Evolutionary conservation across 2,888 invertebrate species (phyloP).

Genomic region (Galerucella nymphaeae): DNA sequence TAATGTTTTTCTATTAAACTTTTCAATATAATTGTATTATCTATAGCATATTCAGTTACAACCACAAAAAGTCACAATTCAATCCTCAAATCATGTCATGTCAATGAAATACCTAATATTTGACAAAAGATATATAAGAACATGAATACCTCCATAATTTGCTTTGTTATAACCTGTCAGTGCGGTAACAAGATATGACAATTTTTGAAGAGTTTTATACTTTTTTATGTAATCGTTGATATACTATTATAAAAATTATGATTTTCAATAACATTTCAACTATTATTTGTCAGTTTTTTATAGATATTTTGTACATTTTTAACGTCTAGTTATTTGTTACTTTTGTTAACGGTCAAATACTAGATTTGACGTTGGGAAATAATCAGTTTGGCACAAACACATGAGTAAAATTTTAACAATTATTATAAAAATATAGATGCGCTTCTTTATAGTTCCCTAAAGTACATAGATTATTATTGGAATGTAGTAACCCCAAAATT

Average conservation of each 20-base stretch:
- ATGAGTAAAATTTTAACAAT: too few species aligned
- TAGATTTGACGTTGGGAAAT: too few species aligned
- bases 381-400: too few species aligned
- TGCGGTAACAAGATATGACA: conserved; percentile 17
- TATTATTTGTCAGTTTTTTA: neutral
- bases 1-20: neutral
- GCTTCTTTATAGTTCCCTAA: too few species aligned
- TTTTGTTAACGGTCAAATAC: too few species aligned
- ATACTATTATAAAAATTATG: neutral
- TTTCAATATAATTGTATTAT: neutral
- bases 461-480: too few species aligned
- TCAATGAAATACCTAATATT: neutral
- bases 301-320: too few species aligned
- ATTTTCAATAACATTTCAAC: neutral
- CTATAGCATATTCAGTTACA: conserved; percentile 3
- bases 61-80: neutral
- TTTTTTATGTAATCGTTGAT: neutral
- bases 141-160: conserved; percentile 16
- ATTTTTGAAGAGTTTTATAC: neutral
- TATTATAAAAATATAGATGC: too few species aligned
- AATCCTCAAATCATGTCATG: neutral
- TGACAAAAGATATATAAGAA: neutral
- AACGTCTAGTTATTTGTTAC: too few species aligned
- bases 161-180: conserved; percentile 15
- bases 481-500: too few species aligned